phyloP scores from a whole-genome alignment of 2,113 vertebrate species.

The Oryzias celebensis region DNA sequence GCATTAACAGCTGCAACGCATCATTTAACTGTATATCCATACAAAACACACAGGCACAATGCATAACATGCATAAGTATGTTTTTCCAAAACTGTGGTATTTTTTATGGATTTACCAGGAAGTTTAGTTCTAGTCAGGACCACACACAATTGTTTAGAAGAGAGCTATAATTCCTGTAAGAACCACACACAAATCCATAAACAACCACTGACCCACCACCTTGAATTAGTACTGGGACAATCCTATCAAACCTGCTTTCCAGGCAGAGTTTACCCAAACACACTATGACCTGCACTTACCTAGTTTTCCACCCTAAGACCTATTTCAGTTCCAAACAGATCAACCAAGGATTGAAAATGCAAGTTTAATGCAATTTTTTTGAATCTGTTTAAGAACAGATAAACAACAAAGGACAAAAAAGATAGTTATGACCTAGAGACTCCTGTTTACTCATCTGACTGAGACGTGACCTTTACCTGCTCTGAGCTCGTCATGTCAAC shows the following conservation, averaged over 20 bases:
- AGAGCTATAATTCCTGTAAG: slow-evolving; percentile 20
- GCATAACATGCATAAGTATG: too few species aligned
- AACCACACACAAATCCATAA: slow-evolving; percentile 12
- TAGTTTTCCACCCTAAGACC: too few species aligned
- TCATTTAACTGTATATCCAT: too few species aligned
- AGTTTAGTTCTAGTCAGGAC: slow-evolving; percentile 3
- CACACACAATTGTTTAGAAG: slow-evolving; percentile 19
- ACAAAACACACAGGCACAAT: too few species aligned
- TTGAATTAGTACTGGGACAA: not conserved
- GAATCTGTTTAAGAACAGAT: too few species aligned
- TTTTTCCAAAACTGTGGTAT: too few species aligned
- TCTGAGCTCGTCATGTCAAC: slow-evolving; percentile 28
- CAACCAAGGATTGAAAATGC: too few species aligned
- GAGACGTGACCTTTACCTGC: not conserved
- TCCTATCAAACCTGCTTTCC: not conserved
- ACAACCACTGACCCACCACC: slow-evolving; percentile 11
- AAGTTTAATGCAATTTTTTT: too few species aligned
- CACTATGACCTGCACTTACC: not conserved
- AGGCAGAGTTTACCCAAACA: not conserved
- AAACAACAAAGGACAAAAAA: too few species aligned
- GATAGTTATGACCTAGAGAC: too few species aligned
- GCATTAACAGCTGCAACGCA: too few species aligned
- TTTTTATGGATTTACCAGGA: not conserved
- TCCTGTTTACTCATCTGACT: not conserved
- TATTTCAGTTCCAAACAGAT: too few species aligned